Evolutionary conservation across 2,888 invertebrate species (phyloP).

Genomic region (Crossocerus cetratus): DNA sequence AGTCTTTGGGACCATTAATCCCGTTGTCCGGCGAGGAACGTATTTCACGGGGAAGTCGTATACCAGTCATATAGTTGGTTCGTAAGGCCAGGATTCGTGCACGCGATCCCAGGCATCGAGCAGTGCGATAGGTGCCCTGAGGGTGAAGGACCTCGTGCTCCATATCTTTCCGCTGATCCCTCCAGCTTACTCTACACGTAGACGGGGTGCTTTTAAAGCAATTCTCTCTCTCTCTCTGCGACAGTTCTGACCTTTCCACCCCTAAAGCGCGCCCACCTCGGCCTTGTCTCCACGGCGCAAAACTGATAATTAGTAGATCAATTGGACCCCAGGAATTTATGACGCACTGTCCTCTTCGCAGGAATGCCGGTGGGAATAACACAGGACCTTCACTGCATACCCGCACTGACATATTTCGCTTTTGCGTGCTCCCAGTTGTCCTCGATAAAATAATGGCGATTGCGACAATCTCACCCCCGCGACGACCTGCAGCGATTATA

Average conservation of each 20-base stretch:
- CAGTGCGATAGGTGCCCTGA: neutral
- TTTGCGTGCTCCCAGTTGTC: conserved; percentile 49
- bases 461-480: conserved; percentile 20
- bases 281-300: too few relatives aligned
- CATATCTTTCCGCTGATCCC: neutral
- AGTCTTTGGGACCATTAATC: neutral
- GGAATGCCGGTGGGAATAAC: neutral
- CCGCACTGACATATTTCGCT: too few relatives aligned
- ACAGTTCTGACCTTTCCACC: conserved; percentile 1
- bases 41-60: neutral
- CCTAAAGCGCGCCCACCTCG: neutral
- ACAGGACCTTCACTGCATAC: conserved; percentile 5
- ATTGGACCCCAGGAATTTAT: too few relatives aligned
- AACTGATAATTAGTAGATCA: too few relatives aligned
- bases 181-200: neutral
- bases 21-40: neutral
- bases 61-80: neutral
- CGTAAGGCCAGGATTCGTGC: neutral
- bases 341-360: neutral
- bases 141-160: neutral
- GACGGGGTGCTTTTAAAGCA: neutral
- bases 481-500: conserved; percentile 4
- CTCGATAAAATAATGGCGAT: conserved; percentile 33
- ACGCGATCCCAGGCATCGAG: neutral
- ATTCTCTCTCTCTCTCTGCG: neutral